Percentiles rank a stretch among this genome's conserved stretches.
Conservation (phyloP, 2,888 invertebrate genomes). For the Helicoverpa assulta region DNA sequence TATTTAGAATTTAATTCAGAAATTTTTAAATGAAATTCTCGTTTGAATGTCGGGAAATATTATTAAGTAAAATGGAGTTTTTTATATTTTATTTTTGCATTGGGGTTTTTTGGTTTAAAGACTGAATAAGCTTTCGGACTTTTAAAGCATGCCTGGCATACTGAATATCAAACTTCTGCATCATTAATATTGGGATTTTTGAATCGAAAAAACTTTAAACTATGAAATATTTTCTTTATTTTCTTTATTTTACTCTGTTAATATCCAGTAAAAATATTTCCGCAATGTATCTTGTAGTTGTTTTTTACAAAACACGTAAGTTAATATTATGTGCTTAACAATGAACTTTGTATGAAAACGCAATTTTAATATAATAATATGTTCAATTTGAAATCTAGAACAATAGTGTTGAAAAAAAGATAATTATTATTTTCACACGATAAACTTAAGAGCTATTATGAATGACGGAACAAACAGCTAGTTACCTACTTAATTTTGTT, state of each 20-base stretch:
- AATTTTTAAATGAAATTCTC: constrained; percentile 48
- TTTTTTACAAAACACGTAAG: too few relatives aligned
- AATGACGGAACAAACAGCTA: neutral
- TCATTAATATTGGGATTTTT: neutral
- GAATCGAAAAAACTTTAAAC: neutral
- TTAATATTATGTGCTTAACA: too few relatives aligned
- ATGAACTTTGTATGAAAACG: too few relatives aligned
- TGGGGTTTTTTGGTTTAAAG: constrained; percentile 9
- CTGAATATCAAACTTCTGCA: too few relatives aligned
- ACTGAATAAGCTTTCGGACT: constrained; percentile 10
- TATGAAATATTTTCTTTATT: neutral
- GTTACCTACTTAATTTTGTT: neutral
- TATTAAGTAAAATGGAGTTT: constrained; percentile 24
- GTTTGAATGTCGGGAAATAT: constrained; percentile 37
- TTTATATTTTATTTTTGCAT: constrained; percentile 9
- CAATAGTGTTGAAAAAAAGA: constrained; percentile 8
- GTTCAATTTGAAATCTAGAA: constrained; percentile 1
- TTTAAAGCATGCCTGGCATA: neutral
- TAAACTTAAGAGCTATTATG: neutral
- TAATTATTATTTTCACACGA: constrained; percentile 1
- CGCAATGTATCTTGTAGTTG: too few relatives aligned
- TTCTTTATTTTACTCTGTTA: too few relatives aligned
- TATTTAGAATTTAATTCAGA: constrained; percentile 61
- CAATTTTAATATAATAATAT: neutral
- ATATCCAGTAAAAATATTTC: too few relatives aligned